These are phyloP conservation scores for Ganaspis brasiliensis DNA, from an alignment of 2,888 invertebrate genomes.

Conservation along the genomic window DNA sequence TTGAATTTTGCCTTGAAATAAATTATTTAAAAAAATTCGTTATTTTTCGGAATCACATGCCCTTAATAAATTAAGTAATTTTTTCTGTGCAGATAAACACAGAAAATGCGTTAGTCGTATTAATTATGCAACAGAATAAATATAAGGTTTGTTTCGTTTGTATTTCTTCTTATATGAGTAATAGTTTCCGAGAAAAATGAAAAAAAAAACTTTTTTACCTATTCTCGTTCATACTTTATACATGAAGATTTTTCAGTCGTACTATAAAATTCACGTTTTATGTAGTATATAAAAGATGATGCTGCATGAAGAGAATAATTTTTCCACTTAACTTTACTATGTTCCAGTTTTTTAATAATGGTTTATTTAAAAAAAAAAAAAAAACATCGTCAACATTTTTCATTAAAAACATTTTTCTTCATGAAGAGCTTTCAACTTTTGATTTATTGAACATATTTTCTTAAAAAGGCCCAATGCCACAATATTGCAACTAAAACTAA, in stretches of 20 bases:
- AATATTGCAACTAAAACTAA: no score
- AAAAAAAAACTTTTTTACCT: not conserved
- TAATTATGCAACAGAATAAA: no score
- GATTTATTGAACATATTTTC: no score
- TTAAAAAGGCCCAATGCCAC: no score
- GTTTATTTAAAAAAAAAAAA: not conserved
- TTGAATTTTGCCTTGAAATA: no score
- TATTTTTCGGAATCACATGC: no score
- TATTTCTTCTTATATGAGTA: not conserved
- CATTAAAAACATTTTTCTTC: not conserved
- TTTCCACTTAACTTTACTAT: no score
- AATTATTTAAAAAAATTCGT: no score
- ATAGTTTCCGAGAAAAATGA: slow-evolving; percentile 3
- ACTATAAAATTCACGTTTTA: slow-evolving; percentile 3
- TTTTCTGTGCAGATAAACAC: no score
- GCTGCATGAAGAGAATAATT: not conserved
- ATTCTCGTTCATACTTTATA: slow-evolving; percentile 9
- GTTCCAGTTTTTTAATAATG: not conserved
- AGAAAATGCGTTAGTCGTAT: no score
- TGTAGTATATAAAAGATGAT: not conserved
- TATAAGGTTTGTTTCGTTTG: not conserved
- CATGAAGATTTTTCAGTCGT: slow-evolving; percentile 6
- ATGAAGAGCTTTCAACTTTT: no score
- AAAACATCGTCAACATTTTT: not conserved
- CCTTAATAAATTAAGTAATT: no score